Base-by-base conservation (phyloP, 1,140 invertebrate species). In the Aplysia californica region DNA sequence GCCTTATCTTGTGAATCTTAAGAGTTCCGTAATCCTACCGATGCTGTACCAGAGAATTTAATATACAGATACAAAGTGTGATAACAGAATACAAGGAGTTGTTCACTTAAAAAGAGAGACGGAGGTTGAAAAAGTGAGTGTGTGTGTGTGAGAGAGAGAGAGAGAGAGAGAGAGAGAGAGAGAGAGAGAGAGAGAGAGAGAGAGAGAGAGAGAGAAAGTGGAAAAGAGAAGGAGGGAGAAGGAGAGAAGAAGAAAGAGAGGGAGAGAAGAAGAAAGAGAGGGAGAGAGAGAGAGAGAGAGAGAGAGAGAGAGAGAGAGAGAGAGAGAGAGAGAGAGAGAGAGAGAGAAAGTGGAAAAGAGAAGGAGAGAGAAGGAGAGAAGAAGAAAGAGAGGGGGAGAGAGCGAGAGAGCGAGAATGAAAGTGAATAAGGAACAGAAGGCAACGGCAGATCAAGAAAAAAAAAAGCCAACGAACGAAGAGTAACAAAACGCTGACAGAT, bases 121-220 rank as follows among this genome's bases (percentile, higher is more conserved):
- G n/a, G n/a, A n/a, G n/a, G n/a, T n/a, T n/a, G n/a, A n/a, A n/a
- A n/a, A n/a, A n/a, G n/a, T n/a, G n/a, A n/a, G n/a, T n/a, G n/a
- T n/a, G n/a, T n/a, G n/a, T n/a, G n/a, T n/a, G 44, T 33, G 55
- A 59, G 55, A 72, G 35, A 72, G 55, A 29, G 55, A 59, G 70
- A 36, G 2, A 56, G 44, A 72, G 35, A 29, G 31, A 33, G 44
- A 72, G 44, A 59, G 1, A 33, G 1, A 72, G 35, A 18, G 36
- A 23, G 29, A 31, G 31, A 29, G 38, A 33, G 36, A 21, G 55
- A 33, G 21, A 21, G 41, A 33, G 50, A 23, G 26, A 21, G n/a
- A 56, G 70, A 35, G 55, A 33, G 18, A 3, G 44, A 33, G 23
- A 20, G 29, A 72, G 44, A 72, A 23, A 23, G 35, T 33, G 70